Evolutionary conservation across 1,140 invertebrate species (phyloP).

Genomic region (Drosophila albomicans): DNA sequence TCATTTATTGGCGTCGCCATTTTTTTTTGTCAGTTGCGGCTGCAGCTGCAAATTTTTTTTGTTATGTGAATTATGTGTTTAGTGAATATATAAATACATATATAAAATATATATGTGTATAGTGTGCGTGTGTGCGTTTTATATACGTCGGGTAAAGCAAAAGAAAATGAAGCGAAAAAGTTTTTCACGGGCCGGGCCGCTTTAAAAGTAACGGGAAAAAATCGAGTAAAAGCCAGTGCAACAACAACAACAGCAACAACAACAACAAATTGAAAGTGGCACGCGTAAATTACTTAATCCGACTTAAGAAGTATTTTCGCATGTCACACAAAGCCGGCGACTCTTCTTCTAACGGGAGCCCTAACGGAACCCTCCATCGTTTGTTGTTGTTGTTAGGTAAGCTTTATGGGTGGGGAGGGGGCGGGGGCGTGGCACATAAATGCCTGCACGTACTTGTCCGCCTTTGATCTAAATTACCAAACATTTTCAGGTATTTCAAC

Average conservation of each 20-base stretch:
- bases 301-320: conserved; percentile 74
- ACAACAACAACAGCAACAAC: not conserved
- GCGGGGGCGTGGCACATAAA: conserved; percentile 34
- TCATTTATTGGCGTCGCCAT: no score
- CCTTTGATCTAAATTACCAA: conserved; percentile 81
- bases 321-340: conserved; percentile 38
- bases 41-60: not conserved
- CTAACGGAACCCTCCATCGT: not conserved
- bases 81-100: no score
- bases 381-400: not conserved
- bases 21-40: no score
- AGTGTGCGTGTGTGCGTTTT: not conserved
- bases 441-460: conserved; percentile 68
- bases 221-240: conserved; percentile 18
- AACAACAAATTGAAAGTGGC: conserved; percentile 71
- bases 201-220: not conserved
- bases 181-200: not conserved
- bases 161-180: not conserved
- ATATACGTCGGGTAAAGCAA: not conserved
- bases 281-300: conserved; percentile 82
- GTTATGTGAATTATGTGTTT: not conserved
- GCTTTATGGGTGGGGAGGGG: not conserved
- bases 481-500: conserved; percentile 81
- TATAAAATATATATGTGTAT: not conserved
- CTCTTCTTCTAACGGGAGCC: conserved; percentile 4